Evolutionary conservation across 2,888 invertebrate species (phyloP), one percentile per base, ranked within the genome.

Genomic region (Lasioglossum lativentre): DNA sequence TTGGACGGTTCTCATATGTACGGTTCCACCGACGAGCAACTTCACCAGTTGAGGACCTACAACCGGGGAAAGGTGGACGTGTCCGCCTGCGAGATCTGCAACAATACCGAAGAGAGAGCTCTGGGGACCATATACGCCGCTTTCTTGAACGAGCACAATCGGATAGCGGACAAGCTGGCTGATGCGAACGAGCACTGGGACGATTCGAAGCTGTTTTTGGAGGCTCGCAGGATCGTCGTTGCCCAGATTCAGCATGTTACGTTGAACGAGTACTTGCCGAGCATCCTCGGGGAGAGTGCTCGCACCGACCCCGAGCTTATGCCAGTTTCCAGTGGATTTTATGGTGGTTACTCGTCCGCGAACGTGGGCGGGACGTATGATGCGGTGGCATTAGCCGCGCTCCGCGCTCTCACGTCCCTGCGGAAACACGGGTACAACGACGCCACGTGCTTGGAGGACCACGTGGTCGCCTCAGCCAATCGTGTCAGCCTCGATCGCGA

Each of bases 231-330:
- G 73, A 97, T 97, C 19, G 96, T 98, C 19, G 97, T 97, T 0
- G 98, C 98, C 0, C 96, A 98, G 94, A 97, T 98, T 66, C 98
- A 98, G 89, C 98, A 98, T 91, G 97, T 98, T 80, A 98, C 98
- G 0, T 97, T 97, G 94, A 97, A 97, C 91, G 98, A 98, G 94
- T 98, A 97, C 95, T 95, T 98, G 82, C 98, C 98, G 0, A 97
- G 97, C 78, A 96, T 98, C 19, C 95, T 98, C 72, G 98, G 98
- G 83, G 96, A 97, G 96, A 96, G 96, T 91, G 96, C 97, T 88
- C 95, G 97, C 94, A 96, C 96, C 0, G 96, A 97, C 89, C 96
- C 96, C 0, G 96, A 97, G 85, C 93, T 97, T 73, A 96, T 96
- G 87, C 95, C 97, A 63, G 96, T 96, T 34, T 96, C 96, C 0